Evolutionary conservation across 2,888 invertebrate genomes (phyloP).

Genomic region (Syritta pipiens): DNA sequence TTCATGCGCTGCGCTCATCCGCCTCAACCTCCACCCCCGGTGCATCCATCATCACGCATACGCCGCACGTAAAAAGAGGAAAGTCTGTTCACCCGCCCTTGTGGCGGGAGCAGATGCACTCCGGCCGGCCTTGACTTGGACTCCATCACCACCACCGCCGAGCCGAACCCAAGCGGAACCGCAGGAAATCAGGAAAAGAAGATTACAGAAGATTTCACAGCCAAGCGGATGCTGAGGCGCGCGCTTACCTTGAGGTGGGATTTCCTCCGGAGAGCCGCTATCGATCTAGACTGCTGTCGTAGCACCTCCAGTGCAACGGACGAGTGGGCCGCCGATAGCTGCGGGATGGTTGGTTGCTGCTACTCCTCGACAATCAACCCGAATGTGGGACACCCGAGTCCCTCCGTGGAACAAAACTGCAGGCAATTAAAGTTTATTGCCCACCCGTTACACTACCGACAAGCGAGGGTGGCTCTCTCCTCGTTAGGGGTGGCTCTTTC

Average conservation of each 20-base stretch:
- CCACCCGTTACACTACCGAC: constrained; percentile 38
- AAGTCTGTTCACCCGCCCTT: constrained; percentile 42
- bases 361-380: neutral
- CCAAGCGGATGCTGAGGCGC: constrained; percentile 46
- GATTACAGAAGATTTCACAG: too few species aligned
- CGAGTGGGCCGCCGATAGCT: constrained; percentile 35
- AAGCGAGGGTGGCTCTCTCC: neutral
- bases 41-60: constrained; percentile 22
- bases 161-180: constrained; percentile 3
- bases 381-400: constrained; percentile 50
- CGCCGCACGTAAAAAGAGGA: neutral
- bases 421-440: constrained; percentile 67
- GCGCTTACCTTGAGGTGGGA: constrained; percentile 78
- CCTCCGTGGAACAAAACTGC: constrained; percentile 55
- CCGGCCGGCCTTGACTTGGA: constrained; percentile 45
- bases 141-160: neutral
- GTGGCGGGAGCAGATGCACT: constrained; percentile 24
- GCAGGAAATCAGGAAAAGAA: constrained; percentile 38
- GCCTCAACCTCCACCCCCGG: neutral
- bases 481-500: constrained; percentile 10
- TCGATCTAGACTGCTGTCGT: constrained; percentile 91
- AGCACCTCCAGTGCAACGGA: constrained; percentile 86
- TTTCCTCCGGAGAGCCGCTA: constrained; percentile 84
- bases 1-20: constrained; percentile 2
- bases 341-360: constrained; percentile 8